Conservation (phyloP, 2,888 invertebrate species). For the Cataglyphis rosenhaueri region DNA sequence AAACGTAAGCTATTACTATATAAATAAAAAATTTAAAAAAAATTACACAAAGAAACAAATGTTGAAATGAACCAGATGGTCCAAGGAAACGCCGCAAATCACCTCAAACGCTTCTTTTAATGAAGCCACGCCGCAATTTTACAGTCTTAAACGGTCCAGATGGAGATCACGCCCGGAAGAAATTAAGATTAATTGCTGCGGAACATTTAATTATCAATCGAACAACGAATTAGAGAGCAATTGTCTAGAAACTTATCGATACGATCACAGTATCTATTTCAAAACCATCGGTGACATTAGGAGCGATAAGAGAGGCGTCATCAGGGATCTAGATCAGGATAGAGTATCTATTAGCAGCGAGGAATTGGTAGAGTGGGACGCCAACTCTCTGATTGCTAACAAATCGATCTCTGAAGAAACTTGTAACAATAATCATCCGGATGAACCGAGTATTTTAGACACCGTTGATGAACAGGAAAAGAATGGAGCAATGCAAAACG, state of each 20-base stretch:
- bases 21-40: background rate
- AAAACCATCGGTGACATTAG: slow-evolving; percentile 83
- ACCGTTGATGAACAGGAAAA: background rate
- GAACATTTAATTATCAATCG: slow-evolving; percentile 80
- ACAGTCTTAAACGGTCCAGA: slow-evolving; percentile 69
- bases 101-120: slow-evolving; percentile 75
- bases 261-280: slow-evolving; percentile 84
- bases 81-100: slow-evolving; percentile 62
- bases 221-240: slow-evolving; percentile 80
- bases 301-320: slow-evolving; percentile 68
- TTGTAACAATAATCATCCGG: slow-evolving; percentile 20
- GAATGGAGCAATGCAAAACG: background rate
- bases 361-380: slow-evolving; percentile 71
- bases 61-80: slow-evolving; percentile 60
- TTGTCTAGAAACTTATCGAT: slow-evolving; percentile 82
- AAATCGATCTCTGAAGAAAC: slow-evolving; percentile 22
- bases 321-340: slow-evolving; percentile 52
- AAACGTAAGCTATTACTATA: background rate
- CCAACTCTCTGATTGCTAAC: slow-evolving; percentile 37
- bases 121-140: slow-evolving; percentile 70
- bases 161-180: slow-evolving; percentile 73
- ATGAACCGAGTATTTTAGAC: slow-evolving; percentile 11
- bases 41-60: background rate
- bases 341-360: slow-evolving; percentile 66
- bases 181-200: slow-evolving; percentile 80